phyloP scores from a whole-genome alignment of 2,888 invertebrate genomes.

The Lepidonotus clava region DNA sequence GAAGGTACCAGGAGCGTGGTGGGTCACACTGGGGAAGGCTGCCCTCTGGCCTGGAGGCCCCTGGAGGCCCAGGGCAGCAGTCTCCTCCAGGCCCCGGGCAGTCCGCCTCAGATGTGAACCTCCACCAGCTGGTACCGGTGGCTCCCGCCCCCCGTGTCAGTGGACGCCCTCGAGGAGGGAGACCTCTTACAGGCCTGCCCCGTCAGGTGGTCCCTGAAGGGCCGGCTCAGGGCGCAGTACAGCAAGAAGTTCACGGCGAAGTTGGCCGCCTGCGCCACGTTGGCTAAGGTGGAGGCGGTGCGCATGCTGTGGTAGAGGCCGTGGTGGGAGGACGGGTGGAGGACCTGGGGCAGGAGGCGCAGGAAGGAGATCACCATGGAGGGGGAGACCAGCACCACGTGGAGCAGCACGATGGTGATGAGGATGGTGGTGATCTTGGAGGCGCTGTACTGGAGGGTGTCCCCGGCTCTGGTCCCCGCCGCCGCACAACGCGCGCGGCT shows the following conservation, averaged over 20 bases:
- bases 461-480: background rate
- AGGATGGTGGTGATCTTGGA: conserved; percentile 53
- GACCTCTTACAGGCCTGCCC: conserved; percentile 5
- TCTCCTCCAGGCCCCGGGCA: background rate
- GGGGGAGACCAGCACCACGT: conserved; percentile 33
- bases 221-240: conserved; percentile 50
- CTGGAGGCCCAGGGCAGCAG: background rate
- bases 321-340: background rate
- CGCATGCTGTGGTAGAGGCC: conserved; percentile 29
- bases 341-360: conserved; percentile 35
- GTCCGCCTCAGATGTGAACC: conserved; percentile 9
- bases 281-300: background rate
- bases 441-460: conserved; percentile 1
- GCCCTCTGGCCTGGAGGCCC: background rate
- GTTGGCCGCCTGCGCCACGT: conserved; percentile 50
- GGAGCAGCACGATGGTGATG: conserved; percentile 42
- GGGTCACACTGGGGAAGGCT: background rate
- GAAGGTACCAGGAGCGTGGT: no score
- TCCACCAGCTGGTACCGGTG: conserved; percentile 37
- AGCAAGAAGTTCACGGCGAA: conserved; percentile 51
- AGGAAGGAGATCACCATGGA: conserved; percentile 47
- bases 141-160: background rate
- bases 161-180: conserved; percentile 4
- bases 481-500: background rate
- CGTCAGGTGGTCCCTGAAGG: conserved; percentile 46